phyloP scores from a whole-genome alignment of 2,113 vertebrate species.

The Ceyx cyanopectus region DNA sequence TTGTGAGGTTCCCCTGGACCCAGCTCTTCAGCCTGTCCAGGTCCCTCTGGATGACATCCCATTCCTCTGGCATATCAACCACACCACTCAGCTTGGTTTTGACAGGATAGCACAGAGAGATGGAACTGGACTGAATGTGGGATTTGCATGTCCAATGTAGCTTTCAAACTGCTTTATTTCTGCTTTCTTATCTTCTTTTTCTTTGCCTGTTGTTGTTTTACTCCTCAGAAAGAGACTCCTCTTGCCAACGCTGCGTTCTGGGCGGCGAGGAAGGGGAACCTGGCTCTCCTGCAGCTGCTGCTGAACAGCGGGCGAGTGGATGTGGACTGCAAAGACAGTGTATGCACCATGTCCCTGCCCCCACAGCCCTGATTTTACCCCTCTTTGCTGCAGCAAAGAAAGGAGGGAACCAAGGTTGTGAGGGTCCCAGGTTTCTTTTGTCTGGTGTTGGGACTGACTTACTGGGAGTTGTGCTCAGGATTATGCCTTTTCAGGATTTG shows the following conservation, averaged over 20 bases:
- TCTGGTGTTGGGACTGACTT: not conserved
- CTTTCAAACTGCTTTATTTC: not conserved
- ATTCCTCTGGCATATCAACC: no score
- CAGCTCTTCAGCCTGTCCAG: no score
- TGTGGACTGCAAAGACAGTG: slow-evolving; percentile 97
- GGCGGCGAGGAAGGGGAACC: slow-evolving; percentile 94
- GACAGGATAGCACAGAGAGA: not conserved
- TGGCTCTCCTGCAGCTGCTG: slow-evolving; percentile 93
- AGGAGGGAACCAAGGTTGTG: not conserved
- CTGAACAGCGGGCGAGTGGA: slow-evolving; percentile 96
- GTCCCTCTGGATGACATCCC: no score
- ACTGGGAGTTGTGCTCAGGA: not conserved
- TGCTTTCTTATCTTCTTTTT: not conserved
- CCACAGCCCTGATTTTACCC: slow-evolving; percentile 20
- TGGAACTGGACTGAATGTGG: not conserved
- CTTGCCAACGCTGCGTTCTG: slow-evolving; percentile 97
- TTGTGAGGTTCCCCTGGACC: no score
- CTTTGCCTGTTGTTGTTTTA: not conserved
- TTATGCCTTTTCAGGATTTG: not conserved
- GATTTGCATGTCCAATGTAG: not conserved
- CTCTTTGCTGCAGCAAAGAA: not conserved
- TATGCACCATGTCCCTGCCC: slow-evolving; percentile 79
- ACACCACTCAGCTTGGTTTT: not conserved
- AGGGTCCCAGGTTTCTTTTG: not conserved
- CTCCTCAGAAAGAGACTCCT: slow-evolving; percentile 93